Evolutionary conservation across 2,113 vertebrate genomes (phyloP).

Genomic region (Amphilophus citrinellus): DNA sequence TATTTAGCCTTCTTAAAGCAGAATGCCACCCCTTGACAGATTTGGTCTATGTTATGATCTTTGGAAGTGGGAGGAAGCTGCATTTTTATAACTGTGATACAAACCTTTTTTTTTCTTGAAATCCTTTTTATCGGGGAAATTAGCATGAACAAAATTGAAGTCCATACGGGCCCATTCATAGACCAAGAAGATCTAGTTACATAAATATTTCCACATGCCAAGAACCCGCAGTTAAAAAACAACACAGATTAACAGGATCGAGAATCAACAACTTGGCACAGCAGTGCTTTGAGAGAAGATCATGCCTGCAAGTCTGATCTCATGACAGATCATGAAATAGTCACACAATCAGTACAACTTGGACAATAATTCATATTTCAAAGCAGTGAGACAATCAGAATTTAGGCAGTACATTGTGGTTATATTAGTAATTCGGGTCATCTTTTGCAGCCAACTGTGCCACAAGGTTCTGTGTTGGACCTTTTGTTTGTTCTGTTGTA

Average conservation of each 20-base stretch:
- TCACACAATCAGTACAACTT: background rate
- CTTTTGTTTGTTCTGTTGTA: background rate
- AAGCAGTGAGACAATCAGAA: background rate
- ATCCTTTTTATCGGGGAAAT: background rate
- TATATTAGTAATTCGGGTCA: background rate
- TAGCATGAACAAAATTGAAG: background rate
- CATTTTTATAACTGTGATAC: background rate
- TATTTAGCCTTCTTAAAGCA: constrained; percentile 40
- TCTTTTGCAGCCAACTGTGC: background rate
- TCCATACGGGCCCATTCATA: background rate
- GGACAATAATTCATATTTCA: background rate
- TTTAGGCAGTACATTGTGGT: background rate
- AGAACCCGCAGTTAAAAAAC: background rate
- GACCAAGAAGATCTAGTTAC: background rate
- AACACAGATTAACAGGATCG: background rate
- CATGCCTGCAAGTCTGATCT: background rate
- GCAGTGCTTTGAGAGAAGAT: background rate
- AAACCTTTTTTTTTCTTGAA: background rate
- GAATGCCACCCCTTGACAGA: constrained; percentile 27
- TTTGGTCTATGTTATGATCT: constrained; percentile 4
- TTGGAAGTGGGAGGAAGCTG: constrained; percentile 4
- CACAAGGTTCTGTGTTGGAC: background rate
- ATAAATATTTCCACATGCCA: constrained; percentile 9
- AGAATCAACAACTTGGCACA: background rate
- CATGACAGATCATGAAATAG: background rate